phyloP scores from a whole-genome alignment of 2,113 vertebrate genomes.

The Pelecanus crispus region DNA sequence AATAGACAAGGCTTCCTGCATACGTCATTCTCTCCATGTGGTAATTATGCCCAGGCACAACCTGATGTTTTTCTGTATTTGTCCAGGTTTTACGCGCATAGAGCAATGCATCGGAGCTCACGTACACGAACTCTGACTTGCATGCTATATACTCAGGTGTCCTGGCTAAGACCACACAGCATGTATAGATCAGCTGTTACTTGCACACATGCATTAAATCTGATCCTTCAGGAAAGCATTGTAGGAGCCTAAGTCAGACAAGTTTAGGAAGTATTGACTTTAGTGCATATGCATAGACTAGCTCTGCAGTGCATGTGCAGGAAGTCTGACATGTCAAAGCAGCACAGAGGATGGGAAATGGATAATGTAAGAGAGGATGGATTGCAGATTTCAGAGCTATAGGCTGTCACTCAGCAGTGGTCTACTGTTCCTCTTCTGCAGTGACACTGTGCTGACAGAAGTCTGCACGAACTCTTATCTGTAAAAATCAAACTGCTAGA shows the following conservation, averaged over 20 bases:
- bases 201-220: not conserved
- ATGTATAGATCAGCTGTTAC: not conserved
- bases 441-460: not conserved
- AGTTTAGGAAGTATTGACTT: not conserved
- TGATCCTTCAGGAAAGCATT: not conserved
- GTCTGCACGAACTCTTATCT: not conserved
- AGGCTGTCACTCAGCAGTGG: not conserved
- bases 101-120: not conserved
- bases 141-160: not conserved
- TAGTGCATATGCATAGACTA: not conserved
- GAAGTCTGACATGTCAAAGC: not conserved
- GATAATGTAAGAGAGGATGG: not conserved
- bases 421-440: not conserved
- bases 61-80: not conserved
- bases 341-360: not conserved
- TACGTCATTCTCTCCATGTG: accelerated
- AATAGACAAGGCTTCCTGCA: not conserved
- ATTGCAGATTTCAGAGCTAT: not conserved
- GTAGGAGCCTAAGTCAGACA: accelerated
- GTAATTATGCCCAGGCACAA: not conserved
- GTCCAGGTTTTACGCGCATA: not conserved
- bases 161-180: not conserved
- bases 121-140: not conserved
- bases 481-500: not conserved
- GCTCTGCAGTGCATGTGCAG: not conserved